Percentiles rank a stretch among this genome's conserved stretches.
Evolutionary conservation across 2,113 vertebrate genomes (phyloP).

Genomic region (Silurus glanis): DNA sequence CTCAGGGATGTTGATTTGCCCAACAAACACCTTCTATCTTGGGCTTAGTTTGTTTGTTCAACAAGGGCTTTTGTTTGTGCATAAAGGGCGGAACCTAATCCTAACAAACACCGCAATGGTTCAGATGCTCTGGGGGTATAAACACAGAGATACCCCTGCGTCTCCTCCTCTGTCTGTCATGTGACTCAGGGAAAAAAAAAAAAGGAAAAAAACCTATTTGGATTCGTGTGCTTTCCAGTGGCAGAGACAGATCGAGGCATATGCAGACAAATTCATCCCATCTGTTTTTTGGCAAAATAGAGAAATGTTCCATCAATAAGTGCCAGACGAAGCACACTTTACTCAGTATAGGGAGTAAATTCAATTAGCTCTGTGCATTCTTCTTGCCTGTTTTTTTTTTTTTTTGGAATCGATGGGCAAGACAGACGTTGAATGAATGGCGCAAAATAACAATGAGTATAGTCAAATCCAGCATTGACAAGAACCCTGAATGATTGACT

Average conservation of each 20-base stretch:
- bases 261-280: conserved; percentile 44
- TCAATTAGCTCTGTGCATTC: conserved; percentile 41
- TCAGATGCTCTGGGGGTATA: conserved; percentile 32
- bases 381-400: conserved; percentile 20
- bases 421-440: conserved; percentile 35
- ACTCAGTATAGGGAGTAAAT: conserved; percentile 39
- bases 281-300: conserved; percentile 45
- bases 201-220: conserved; percentile 32
- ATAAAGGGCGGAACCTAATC: conserved; percentile 41
- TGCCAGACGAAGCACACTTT: conserved; percentile 43
- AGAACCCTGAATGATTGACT: conserved; percentile 36
- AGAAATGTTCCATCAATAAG: conserved; percentile 42
- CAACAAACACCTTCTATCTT: conserved; percentile 45
- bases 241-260: conserved; percentile 44
- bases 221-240: conserved; percentile 32
- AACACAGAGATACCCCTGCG: conserved; percentile 18
- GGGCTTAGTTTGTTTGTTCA: conserved; percentile 47
- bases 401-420: conserved; percentile 36
- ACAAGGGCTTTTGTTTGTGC: conserved; percentile 37
- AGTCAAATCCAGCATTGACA: conserved; percentile 44
- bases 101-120: conserved; percentile 36
- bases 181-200: conserved; percentile 3
- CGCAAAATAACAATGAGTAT: conserved; percentile 46
- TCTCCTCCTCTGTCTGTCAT: conserved; percentile 10
- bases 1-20: conserved; percentile 52